Evolutionary conservation across 2,113 vertebrate genomes (phyloP).

Genomic region (Eclectus roratus): DNA sequence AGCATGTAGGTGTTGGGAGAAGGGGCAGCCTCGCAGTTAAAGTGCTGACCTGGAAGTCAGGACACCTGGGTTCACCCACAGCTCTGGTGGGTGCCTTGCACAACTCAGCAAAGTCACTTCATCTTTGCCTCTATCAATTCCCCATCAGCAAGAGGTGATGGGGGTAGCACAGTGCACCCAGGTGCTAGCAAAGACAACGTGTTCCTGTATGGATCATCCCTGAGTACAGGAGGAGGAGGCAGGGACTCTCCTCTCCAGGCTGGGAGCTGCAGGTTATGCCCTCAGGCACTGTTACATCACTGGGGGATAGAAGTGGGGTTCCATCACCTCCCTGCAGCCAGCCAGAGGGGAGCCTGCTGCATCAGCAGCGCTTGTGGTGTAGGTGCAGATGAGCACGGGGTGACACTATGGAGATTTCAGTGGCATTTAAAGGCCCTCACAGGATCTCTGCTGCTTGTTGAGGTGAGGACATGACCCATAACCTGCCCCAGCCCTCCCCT

Average conservation of each 20-base stretch:
- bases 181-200: neutral
- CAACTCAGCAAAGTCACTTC: neutral
- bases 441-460: neutral
- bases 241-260: neutral
- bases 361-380: accelerated
- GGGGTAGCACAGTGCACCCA: neutral
- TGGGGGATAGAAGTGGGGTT: neutral
- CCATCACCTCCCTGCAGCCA: neutral
- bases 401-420: neutral
- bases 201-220: accelerated
- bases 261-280: neutral
- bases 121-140: neutral
- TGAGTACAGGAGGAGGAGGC: neutral
- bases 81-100: neutral
- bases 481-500: neutral
- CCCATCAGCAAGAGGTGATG: neutral
- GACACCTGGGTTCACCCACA: neutral
- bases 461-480: neutral
- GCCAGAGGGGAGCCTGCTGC: neutral
- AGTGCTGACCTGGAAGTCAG: neutral
- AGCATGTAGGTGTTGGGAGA: neutral
- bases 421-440: neutral
- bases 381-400: neutral
- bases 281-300: accelerated
- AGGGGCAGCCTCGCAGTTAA: neutral